Evolutionary conservation across 2,113 vertebrate species (phyloP).

Genomic region (Calcarius ornatus): DNA sequence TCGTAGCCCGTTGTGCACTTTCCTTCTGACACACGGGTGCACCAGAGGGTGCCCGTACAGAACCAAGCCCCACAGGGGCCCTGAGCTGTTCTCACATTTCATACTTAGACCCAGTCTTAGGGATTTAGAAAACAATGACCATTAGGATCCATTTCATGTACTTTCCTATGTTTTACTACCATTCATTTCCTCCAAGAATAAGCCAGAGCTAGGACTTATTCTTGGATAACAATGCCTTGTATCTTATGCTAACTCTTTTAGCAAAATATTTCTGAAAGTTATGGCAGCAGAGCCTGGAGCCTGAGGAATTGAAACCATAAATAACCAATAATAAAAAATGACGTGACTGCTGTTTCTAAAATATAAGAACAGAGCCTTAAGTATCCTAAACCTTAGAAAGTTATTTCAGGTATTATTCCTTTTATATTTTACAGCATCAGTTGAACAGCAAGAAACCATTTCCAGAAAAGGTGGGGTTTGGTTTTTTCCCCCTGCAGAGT

Average conservation of each 20-base stretch:
- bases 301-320: not conserved
- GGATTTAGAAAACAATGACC: not conserved
- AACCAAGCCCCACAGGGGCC: not conserved
- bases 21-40: accelerated
- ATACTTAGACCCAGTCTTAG: not conserved
- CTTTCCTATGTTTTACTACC: not conserved
- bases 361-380: not conserved
- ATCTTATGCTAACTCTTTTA: not conserved
- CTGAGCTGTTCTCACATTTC: not conserved
- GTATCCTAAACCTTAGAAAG: not conserved
- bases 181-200: not conserved
- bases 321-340: not conserved
- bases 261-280: not conserved
- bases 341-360: not conserved
- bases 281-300: not conserved
- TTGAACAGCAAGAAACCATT: not conserved
- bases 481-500: not conserved
- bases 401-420: not conserved
- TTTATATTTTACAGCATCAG: not conserved
- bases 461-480: not conserved
- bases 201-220: not conserved
- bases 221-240: not conserved
- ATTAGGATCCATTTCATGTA: not conserved
- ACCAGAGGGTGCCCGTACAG: not conserved
- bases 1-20: accelerated